Evolutionary conservation across 2,888 invertebrate species (phyloP).

Genomic region (Diadegma fenestrale): DNA sequence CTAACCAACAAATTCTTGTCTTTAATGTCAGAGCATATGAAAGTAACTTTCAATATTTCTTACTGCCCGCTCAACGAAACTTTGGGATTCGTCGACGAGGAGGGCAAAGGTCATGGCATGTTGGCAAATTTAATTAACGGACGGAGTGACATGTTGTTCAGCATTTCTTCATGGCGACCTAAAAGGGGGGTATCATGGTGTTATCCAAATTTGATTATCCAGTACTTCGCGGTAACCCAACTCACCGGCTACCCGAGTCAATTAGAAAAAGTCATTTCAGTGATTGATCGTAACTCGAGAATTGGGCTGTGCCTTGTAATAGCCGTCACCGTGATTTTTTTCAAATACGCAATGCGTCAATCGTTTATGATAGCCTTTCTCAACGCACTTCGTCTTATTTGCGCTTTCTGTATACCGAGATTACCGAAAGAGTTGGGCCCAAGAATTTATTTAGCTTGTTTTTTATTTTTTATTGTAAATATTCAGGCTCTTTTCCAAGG

Average conservation of each 20-base stretch:
- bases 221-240: not conserved
- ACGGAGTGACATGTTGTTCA: not conserved
- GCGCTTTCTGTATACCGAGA: slow-evolving; percentile 1
- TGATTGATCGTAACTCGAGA: not conserved
- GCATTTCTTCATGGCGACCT: not conserved
- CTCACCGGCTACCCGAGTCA: not conserved
- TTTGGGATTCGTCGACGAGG: not conserved
- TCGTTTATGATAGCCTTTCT: not conserved
- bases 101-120: not conserved
- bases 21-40: not conserved
- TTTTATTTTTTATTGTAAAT: slow-evolving; percentile 13
- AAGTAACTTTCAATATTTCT: not conserved
- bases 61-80: not conserved
- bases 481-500: slow-evolving; percentile 35
- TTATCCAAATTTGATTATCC: not conserved
- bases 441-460: slow-evolving; percentile 21
- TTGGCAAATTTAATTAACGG: not conserved
- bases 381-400: slow-evolving; percentile 17
- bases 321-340: not conserved
- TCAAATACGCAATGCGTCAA: not conserved
- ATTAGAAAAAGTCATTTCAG: not conserved
- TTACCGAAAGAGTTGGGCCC: not conserved
- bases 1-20: not conserved
- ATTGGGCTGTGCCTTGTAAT: not conserved
- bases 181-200: too few relatives aligned